Evolutionary conservation across 2,888 invertebrate genomes (phyloP).

Genomic region (Operophtera brumata): DNA sequence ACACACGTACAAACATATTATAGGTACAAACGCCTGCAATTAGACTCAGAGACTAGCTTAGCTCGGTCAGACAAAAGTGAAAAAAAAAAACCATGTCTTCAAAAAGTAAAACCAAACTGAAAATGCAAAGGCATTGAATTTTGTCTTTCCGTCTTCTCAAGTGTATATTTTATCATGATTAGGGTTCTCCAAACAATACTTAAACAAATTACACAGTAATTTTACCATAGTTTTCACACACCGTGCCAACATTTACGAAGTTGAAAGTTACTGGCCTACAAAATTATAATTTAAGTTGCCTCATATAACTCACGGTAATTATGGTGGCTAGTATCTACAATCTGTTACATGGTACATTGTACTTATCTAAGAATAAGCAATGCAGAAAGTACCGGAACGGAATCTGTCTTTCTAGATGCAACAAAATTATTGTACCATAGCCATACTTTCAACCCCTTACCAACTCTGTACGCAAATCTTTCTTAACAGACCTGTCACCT

Average conservation of each 20-base stretch:
- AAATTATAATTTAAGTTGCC: constrained; percentile 27
- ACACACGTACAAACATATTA: no score
- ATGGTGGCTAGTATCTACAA: constrained; percentile 21
- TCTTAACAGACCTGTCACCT: no score
- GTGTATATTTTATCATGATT: not conserved
- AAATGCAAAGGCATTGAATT: constrained; percentile 3
- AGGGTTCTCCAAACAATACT: constrained; percentile 9
- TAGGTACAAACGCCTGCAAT: no score
- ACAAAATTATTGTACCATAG: no score
- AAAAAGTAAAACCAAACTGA: not conserved
- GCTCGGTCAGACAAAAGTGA: not conserved
- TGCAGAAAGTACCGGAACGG: constrained; percentile 23
- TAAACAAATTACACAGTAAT: constrained; percentile 10
- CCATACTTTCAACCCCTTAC: no score
- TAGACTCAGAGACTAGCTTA: no score
- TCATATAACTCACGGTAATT: constrained; percentile 32
- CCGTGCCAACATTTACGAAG: constrained; percentile 15
- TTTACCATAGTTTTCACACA: constrained; percentile 25
- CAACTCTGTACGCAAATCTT: no score
- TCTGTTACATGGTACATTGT: constrained; percentile 28
- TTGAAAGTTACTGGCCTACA: constrained; percentile 35
- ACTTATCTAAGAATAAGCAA: constrained; percentile 30
- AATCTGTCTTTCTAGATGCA: not conserved
- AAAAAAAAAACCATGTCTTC: not conserved
- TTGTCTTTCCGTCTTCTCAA: constrained; percentile 11